These are phyloP conservation scores for Heteromyza rotundicornis DNA, from an alignment of 2,888 invertebrate genomes.

Conservation along the genomic window DNA sequence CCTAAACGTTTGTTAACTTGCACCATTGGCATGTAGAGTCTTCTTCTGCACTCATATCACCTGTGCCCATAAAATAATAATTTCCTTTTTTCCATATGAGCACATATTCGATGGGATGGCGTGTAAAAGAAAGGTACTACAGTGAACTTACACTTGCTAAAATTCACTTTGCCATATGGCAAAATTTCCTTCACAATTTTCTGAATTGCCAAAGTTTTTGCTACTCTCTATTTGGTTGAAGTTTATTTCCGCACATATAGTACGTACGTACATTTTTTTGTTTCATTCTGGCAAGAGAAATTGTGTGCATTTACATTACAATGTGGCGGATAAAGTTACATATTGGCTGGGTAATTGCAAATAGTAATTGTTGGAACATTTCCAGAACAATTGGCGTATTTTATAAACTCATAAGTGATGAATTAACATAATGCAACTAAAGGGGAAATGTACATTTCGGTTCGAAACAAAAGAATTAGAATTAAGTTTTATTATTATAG, in stretches of 20 bases:
- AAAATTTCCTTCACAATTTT: neutral
- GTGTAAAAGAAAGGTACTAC: neutral
- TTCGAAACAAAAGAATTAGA: too few relatives aligned
- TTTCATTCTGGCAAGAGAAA: neutral
- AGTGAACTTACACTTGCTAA: neutral
- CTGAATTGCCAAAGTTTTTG: neutral
- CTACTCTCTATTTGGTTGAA: constrained; percentile 1
- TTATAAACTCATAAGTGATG: too few relatives aligned
- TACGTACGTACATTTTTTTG: neutral
- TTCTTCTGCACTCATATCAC: constrained; percentile 10
- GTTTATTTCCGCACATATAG: neutral
- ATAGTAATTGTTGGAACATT: too few relatives aligned
- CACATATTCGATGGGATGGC: constrained; percentile 7
- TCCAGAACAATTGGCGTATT: too few relatives aligned
- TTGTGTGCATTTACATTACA: constrained; percentile 21
- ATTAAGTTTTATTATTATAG: too few relatives aligned
- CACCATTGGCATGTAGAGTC: neutral
- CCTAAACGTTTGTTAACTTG: too few relatives aligned
- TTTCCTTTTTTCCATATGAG: constrained; percentile 21
- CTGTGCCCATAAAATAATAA: constrained; percentile 26
- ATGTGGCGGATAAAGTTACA: constrained; percentile 8
- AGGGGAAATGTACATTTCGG: too few relatives aligned
- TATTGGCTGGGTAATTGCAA: neutral
- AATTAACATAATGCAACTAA: too few relatives aligned
- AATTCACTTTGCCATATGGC: neutral